Percentiles rank a stretch among this genome's conserved stretches.
Conservation (phyloP, 2,888 invertebrate species). For the Epinotia ramella region DNA sequence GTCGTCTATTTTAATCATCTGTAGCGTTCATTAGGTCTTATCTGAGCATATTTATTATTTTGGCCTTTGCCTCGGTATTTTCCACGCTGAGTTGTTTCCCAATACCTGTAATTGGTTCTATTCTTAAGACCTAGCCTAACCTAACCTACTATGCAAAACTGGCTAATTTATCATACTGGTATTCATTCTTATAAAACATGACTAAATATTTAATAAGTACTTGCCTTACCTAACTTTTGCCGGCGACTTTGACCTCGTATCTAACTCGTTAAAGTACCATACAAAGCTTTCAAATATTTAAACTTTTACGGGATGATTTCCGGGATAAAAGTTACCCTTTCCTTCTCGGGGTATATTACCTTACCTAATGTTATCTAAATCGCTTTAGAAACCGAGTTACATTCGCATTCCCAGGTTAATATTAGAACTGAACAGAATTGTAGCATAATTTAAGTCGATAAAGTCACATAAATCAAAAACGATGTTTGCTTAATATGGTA, state of each 20-base stretch:
- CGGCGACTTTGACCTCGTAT: background rate
- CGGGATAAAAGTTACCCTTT: background rate
- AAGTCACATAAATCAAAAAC: background rate
- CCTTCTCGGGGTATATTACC: background rate
- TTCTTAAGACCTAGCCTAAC: slow-evolving; percentile 17
- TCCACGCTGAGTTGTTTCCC: slow-evolving; percentile 5
- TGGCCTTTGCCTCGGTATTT: slow-evolving; percentile 19
- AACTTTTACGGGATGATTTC: background rate
- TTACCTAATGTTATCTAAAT: background rate
- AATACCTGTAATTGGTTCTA: slow-evolving; percentile 20
- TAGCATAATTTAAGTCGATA: background rate
- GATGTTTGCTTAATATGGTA: background rate
- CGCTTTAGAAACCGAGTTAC: too few relatives aligned
- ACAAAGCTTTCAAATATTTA: background rate
- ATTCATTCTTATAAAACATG: slow-evolving; percentile 22
- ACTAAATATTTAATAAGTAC: slow-evolving; percentile 26
- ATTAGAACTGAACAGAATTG: background rate
- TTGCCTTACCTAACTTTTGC: background rate
- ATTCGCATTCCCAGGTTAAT: background rate
- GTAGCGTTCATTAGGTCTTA: slow-evolving; percentile 12
- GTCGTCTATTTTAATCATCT: slow-evolving; percentile 9
- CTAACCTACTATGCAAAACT: slow-evolving; percentile 34
- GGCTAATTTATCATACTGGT: slow-evolving; percentile 20
- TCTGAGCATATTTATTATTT: slow-evolving; percentile 29
- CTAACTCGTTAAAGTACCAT: background rate